Percentiles rank a stretch among this genome's conserved stretches.
Conservation (phyloP, 2,113 vertebrate genomes). For the Phoxinus phoxinus region DNA sequence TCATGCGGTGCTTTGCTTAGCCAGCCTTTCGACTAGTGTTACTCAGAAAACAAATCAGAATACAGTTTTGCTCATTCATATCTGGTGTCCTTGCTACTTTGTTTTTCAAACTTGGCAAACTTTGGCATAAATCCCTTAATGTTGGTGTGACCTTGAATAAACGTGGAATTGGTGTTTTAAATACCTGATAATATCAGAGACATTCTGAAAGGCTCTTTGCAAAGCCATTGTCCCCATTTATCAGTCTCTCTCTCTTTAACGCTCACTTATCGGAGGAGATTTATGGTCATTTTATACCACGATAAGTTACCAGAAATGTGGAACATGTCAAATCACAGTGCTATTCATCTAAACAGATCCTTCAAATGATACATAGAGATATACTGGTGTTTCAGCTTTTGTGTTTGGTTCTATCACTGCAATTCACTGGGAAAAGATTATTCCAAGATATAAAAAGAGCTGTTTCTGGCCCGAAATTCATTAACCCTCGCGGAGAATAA, state of each 20-base stretch:
- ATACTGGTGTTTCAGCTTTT: not conserved
- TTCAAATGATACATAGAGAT: not conserved
- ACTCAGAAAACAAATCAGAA: not conserved
- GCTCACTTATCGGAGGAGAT: constrained; percentile 26
- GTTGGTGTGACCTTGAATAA: constrained; percentile 10
- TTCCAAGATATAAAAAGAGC: not conserved
- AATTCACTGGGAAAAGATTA: not conserved
- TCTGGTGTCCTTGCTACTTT: not conserved
- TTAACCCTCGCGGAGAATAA: not conserved
- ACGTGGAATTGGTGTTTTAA: not conserved
- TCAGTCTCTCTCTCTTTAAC: constrained; percentile 6
- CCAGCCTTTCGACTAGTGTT: not conserved
- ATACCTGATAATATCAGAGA: constrained; percentile 7
- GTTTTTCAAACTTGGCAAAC: not conserved
- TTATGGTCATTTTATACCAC: not conserved
- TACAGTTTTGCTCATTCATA: not conserved
- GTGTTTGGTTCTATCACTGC: not conserved
- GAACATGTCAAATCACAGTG: constrained; percentile 7
- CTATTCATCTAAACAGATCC: constrained; percentile 26
- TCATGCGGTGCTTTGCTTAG: not conserved
- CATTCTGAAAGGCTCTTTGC: not conserved
- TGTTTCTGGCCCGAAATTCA: not conserved
- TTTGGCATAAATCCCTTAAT: not conserved
- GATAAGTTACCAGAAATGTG: constrained; percentile 7
- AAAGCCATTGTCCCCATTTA: not conserved